phyloP scores from a whole-genome alignment of 2,888 invertebrate genomes.

The Ernsta delagoae region DNA sequence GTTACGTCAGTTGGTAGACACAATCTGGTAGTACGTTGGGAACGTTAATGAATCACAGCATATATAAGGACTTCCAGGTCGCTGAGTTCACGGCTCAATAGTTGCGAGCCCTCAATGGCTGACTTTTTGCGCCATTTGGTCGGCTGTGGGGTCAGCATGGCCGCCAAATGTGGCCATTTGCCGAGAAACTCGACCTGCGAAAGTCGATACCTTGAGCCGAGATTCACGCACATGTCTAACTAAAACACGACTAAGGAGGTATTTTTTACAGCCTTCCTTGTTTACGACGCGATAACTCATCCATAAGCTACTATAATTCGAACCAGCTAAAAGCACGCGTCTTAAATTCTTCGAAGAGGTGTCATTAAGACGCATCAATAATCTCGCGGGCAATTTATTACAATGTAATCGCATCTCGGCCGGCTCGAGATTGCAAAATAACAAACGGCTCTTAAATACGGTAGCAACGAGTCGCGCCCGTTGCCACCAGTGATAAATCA shows the following conservation, averaged over 20 bases:
- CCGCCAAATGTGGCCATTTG: conserved; percentile 71
- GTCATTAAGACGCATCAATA: conserved; percentile 49
- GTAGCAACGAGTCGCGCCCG: conserved; percentile 61
- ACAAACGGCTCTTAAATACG: conserved; percentile 67
- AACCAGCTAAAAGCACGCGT: conserved; percentile 35
- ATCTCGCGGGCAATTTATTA: conserved; percentile 65
- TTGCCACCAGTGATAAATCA: conserved; percentile 69
- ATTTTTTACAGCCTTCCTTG: conserved; percentile 68
- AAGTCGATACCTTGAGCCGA: conserved; percentile 61
- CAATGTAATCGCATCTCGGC: conserved; percentile 59
- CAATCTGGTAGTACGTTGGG: conserved; percentile 19
- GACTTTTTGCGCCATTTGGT: conserved; percentile 70
- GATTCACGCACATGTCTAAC: conserved; percentile 74
- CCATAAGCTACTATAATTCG: conserved; percentile 41
- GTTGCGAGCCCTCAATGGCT: conserved; percentile 61
- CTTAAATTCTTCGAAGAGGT: conserved; percentile 32
- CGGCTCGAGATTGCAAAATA: conserved; percentile 63
- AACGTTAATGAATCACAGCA: conserved; percentile 37
- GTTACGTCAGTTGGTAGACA: conserved; percentile 6
- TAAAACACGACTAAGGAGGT: conserved; percentile 76
- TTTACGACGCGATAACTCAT: conserved; percentile 44
- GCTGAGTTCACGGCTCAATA: conserved; percentile 58
- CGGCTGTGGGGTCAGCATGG: conserved; percentile 61
- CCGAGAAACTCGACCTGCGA: conserved; percentile 66
- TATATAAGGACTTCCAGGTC: conserved; percentile 43